Evolutionary conservation across 2,113 vertebrate species (phyloP).

Genomic region (Patagioenas fasciata): DNA sequence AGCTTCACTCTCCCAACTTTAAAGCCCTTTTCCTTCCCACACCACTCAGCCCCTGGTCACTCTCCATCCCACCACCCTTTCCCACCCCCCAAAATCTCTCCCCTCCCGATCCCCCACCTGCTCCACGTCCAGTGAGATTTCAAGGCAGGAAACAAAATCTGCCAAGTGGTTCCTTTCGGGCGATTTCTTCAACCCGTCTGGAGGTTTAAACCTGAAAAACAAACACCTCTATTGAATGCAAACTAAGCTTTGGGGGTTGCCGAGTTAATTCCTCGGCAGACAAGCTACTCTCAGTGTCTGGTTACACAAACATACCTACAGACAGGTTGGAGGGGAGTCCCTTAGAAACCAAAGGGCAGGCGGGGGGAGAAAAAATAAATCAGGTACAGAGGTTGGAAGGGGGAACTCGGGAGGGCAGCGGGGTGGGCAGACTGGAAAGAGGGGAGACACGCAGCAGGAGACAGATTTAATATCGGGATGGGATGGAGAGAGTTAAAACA

Average conservation of each 20-base stretch:
- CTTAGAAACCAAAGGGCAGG: background rate
- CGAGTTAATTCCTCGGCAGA: constrained; percentile 56
- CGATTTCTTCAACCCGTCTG: constrained; percentile 53
- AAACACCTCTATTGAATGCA: constrained; percentile 69
- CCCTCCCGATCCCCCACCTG: constrained; percentile 63
- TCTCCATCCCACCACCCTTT: background rate
- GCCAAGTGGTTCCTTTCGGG: constrained; percentile 55
- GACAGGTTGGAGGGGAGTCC: constrained; percentile 67
- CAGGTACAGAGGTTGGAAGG: background rate
- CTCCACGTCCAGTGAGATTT: constrained; percentile 34
- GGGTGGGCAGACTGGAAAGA: background rate
- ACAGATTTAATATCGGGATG: background rate
- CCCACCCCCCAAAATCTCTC: background rate
- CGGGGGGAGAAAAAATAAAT: background rate
- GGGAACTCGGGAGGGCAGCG: background rate
- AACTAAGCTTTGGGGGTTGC: constrained; percentile 55
- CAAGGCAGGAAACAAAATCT: constrained; percentile 34
- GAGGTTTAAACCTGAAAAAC: constrained; percentile 68
- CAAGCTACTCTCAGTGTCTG: constrained; percentile 72
- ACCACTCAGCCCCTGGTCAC: background rate
- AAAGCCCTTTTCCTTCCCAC: background rate
- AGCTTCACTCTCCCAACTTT: background rate
- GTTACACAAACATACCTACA: constrained; percentile 77
- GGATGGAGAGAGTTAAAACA: background rate
- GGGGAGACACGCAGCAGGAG: background rate